Base-by-base conservation (phyloP, 1,140 invertebrate genomes). In the Capitella teleta region DNA sequence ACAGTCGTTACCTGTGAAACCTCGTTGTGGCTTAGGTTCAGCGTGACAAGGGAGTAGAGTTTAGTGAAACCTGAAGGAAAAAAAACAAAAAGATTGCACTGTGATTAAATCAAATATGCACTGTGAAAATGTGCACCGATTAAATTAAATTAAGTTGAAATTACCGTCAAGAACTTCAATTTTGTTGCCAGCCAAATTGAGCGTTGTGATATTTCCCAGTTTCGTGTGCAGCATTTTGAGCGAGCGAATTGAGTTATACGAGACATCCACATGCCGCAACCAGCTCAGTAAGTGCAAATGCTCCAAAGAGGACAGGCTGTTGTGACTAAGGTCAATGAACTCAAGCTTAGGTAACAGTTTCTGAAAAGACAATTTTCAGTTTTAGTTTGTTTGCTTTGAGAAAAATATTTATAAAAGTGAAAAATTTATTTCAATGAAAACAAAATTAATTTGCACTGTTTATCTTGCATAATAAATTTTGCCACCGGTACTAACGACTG, bases 111-210 rank as follows among this genome's bases (percentile, higher is more conserved):
- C n/a, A n/a, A n/a, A n/a, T n/a, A n/a, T n/a, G n/a, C n/a, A n/a
- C n/a, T n/a, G n/a, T n/a, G n/a, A n/a, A n/a, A n/a, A n/a, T n/a
- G n/a, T n/a, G n/a, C n/a, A n/a, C n/a, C n/a, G n/a, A n/a, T n/a
- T n/a, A n/a, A n/a, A n/a, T n/a, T n/a, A n/a, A n/a, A n/a, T n/a
- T n/a, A n/a, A n/a, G n/a, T n/a, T n/a, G n/a, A 6, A 37, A 32
- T 3, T 18, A 40, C 47, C 52, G 54, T 61, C 59, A 14, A 69
- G 45, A 0, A 79, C 79, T 18, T 76, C 79, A 1, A 97, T 78
- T 60, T 81, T 79, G 70, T 97, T 96, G 55, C 88, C 82, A 0
- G 86, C 84, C 30, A 97, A 64, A 64, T 90, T 83, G n/a, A 96
- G 78, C 50, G 78, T 80, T 12, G 83, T 79, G n/a, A 95, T 78